phyloP scores from a whole-genome alignment of 2,888 invertebrate species.

The Drosophila bunnanda region DNA sequence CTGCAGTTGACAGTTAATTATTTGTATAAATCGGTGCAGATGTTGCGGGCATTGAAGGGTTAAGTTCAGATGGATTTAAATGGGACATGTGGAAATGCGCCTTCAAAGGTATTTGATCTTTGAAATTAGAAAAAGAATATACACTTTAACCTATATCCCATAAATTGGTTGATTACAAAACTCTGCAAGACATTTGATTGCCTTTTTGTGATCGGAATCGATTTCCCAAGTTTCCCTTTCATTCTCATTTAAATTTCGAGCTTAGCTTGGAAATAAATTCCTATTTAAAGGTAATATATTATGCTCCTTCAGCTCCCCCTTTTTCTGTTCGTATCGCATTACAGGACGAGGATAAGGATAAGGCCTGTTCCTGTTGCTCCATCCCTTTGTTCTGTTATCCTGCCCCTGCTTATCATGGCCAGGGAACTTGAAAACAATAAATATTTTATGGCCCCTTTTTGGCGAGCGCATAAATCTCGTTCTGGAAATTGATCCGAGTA shows the following conservation, averaged over 20 bases:
- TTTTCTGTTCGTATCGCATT: conserved; percentile 33
- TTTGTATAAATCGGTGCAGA: conserved; percentile 69
- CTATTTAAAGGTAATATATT: conserved; percentile 64
- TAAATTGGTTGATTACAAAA: background rate
- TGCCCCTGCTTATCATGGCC: conserved; percentile 64
- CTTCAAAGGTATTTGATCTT: background rate
- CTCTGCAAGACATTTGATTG: background rate
- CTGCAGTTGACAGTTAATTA: conserved; percentile 77
- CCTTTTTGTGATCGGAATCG: conserved; percentile 8
- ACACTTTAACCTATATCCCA: background rate
- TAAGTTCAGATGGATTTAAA: conserved; percentile 41
- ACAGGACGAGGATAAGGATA: conserved; percentile 35
- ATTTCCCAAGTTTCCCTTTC: conserved; percentile 9
- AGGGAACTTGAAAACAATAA: conserved; percentile 72
- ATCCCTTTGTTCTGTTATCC: conserved; percentile 43
- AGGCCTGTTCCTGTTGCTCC: conserved; percentile 44
- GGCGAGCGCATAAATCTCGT: conserved; percentile 68
- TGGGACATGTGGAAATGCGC: conserved; percentile 46
- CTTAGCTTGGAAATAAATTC: conserved; percentile 60
- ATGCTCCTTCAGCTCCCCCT: conserved; percentile 23
- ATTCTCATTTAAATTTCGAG: conserved; percentile 47
- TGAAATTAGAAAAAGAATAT: background rate
- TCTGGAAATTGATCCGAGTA: conserved; percentile 71
- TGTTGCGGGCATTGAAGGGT: conserved; percentile 63
- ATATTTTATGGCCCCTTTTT: conserved; percentile 73